These are phyloP conservation scores for Lordiphosa andalusiaca DNA, from an alignment of 2,888 invertebrate genomes.

Conservation along the genomic window DNA sequence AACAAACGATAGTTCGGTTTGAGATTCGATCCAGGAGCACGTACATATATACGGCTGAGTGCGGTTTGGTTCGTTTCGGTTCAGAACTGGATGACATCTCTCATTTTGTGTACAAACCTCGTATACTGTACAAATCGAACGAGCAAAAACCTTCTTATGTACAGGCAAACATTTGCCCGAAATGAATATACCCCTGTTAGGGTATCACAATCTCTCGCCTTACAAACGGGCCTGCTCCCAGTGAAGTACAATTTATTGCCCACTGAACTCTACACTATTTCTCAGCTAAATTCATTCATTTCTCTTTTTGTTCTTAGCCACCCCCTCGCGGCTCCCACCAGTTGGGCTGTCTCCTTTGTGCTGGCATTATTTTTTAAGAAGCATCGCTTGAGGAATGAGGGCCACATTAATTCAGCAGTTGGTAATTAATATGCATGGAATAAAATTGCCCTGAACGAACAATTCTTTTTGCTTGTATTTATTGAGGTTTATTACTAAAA, in stretches of 20 bases:
- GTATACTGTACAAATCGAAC: no score
- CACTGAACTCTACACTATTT: constrained; percentile 40
- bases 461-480: constrained; percentile 28
- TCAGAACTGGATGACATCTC: no score
- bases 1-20: no score
- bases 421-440: constrained; percentile 11
- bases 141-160: no score
- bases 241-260: constrained; percentile 38
- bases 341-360: constrained; percentile 8
- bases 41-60: no score
- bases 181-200: no score
- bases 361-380: constrained; percentile 16
- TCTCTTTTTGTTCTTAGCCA: constrained; percentile 23
- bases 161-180: no score
- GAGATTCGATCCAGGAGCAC: no score
- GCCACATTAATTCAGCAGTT: constrained; percentile 25
- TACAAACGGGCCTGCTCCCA: constrained; percentile 12
- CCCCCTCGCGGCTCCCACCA: constrained; percentile 14
- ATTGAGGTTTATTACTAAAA: constrained; percentile 50
- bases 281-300: constrained; percentile 28
- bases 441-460: constrained; percentile 4
- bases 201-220: constrained; percentile 1
- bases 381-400: constrained; percentile 27
- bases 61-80: no score
- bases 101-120: no score